These are phyloP conservation scores for Tachystola acroxantha DNA, from an alignment of 2,888 invertebrate genomes.

Conservation along the genomic window DNA sequence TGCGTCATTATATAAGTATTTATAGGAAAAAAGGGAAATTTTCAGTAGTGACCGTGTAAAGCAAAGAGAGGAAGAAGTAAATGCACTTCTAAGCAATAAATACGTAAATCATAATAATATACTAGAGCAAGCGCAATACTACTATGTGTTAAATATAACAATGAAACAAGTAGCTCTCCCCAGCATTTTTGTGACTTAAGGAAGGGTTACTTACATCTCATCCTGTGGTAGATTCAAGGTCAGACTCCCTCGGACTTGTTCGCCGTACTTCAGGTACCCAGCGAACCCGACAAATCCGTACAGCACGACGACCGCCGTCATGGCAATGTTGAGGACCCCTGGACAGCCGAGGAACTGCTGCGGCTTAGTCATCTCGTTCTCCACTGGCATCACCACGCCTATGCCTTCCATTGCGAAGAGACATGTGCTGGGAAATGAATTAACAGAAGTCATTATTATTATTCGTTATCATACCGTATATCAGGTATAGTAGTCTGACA, in stretches of 20 bases:
- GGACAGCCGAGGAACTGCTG: slow-evolving; percentile 88
- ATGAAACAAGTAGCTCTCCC: too few relatives aligned
- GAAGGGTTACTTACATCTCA: slow-evolving; percentile 84
- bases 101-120: too few relatives aligned
- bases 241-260: slow-evolving; percentile 83
- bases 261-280: slow-evolving; percentile 92
- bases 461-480: too few relatives aligned
- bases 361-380: slow-evolving; percentile 93
- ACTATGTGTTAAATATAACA: too few relatives aligned
- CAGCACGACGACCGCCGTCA: slow-evolving; percentile 87
- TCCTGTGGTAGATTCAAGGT: slow-evolving; percentile 88
- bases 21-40: too few relatives aligned
- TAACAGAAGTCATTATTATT: neutral
- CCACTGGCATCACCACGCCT: slow-evolving; percentile 94
- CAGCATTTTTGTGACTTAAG: too few relatives aligned
- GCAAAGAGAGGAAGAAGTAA: too few relatives aligned
- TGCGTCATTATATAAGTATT: too few relatives aligned
- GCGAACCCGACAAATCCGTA: slow-evolving; percentile 93
- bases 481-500: too few relatives aligned
- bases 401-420: slow-evolving; percentile 99
- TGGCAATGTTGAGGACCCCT: slow-evolving; percentile 92
- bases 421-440: slow-evolving; percentile 82
- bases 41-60: too few relatives aligned
- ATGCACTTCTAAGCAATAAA: too few relatives aligned
- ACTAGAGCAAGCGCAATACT: too few relatives aligned